Base-by-base conservation (phyloP, 2,113 vertebrate species). In the Strix uralensis region DNA sequence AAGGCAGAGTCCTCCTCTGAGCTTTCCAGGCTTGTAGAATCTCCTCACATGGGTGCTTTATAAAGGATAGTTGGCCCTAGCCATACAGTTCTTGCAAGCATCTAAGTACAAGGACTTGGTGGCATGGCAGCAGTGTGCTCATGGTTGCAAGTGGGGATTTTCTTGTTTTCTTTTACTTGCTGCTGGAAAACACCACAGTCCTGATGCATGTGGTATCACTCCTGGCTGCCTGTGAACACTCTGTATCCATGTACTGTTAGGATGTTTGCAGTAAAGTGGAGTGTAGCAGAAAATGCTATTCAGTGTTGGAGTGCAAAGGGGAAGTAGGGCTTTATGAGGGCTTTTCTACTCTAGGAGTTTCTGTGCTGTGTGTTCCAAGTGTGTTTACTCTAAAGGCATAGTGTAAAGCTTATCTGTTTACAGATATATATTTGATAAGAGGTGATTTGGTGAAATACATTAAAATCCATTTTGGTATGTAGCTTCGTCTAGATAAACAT, bases 201-300 rank as follows among this genome's bases (percentile, higher is more conserved):
- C 22, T 66, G 40, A 20, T 52, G 16, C 0, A 0, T 14, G 25
- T 77, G 42, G 8, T 93, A 15, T 75, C 6, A 4, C 4, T 79
- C 20, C 40, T 58, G 51, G 25, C 62, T 90, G 63, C 30, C 3
- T 18, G 7, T 17, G 82, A 52, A 11, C 7, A 1, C 59, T 65
- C 30, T 27, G 58, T 8, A 12, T 67, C 38, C 15, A 1, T 29
- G 40, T 62, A 27, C n/a, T 73, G 13, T 70, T 58, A 16, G n/a
- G 42, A 42, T 66, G 34, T 46, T 59, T 92, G 66, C 23, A 77
- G 4, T 59, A 40, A 86, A 23, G 15, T 84, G 54, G 51, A 58
- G 22, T 4, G 10, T 38, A 78, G 69, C 38, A 82, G 67, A 36
- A 86, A 70, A 42, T 54, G 21, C 44, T 72, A 2, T 36, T 80